Conservation (phyloP, 2,797 vertebrate genomes). For the Crenuchus spilurus region DNA sequence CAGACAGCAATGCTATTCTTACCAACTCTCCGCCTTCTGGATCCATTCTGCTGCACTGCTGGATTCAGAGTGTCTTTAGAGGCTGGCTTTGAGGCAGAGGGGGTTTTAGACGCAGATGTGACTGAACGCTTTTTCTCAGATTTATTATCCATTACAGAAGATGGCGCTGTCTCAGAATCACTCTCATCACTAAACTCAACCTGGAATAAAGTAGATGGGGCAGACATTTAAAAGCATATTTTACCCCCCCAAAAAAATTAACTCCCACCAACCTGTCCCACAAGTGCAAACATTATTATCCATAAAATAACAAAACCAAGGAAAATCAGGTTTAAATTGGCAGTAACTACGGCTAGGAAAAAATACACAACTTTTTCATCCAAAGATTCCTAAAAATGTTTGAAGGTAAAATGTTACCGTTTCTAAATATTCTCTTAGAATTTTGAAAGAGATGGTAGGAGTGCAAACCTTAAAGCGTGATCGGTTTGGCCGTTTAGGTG, state of each 20-base stretch:
- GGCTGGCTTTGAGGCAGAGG: slow-evolving; percentile 45
- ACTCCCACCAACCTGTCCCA: too few relatives aligned
- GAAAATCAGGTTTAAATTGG: too few relatives aligned
- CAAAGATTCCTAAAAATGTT: too few relatives aligned
- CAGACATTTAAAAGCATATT: too few relatives aligned
- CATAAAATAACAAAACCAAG: too few relatives aligned
- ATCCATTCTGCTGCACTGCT: slow-evolving; percentile 43
- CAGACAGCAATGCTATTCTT: slow-evolving; percentile 58
- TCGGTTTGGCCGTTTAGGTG: slow-evolving; percentile 80
- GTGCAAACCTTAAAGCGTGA: slow-evolving; percentile 81
- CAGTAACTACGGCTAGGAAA: too few relatives aligned
- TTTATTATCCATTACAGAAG: slow-evolving; percentile 56
- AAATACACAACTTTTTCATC: too few relatives aligned
- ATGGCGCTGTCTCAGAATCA: slow-evolving; percentile 72
- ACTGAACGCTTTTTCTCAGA: slow-evolving; percentile 49
- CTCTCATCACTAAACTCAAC: slow-evolving; percentile 90
- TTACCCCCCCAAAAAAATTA: too few relatives aligned
- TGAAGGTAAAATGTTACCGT: too few relatives aligned
- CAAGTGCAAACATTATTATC: too few relatives aligned
- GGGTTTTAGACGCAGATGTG: slow-evolving; percentile 47
- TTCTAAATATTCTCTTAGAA: too few relatives aligned
- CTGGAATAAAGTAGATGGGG: slow-evolving; percentile 60
- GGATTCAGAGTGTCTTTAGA: slow-evolving; percentile 39
- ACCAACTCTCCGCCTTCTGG: slow-evolving; percentile 54
- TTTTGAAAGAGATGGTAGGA: too few relatives aligned